These are phyloP conservation scores for Toxostoma redivivum DNA, from an alignment of 2,113 vertebrate genomes.

Conservation along the genomic window DNA sequence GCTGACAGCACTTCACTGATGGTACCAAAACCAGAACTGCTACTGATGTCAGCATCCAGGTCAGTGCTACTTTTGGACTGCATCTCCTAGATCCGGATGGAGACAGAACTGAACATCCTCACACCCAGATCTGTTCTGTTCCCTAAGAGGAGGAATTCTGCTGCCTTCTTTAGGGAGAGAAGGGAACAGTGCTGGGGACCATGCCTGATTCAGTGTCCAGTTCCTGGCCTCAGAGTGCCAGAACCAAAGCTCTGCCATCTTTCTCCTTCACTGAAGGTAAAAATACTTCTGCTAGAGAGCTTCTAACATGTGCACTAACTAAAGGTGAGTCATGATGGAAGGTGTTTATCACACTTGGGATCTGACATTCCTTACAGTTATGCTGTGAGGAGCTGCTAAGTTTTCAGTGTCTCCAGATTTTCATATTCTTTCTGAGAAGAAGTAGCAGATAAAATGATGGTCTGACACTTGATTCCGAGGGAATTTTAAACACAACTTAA, in stretches of 20 bases:
- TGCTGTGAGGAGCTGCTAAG: neutral
- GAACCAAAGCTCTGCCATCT: neutral
- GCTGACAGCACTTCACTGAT: neutral
- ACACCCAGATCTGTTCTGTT: neutral
- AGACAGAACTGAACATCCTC: neutral
- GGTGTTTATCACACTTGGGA: constrained; percentile 16
- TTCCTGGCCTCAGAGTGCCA: neutral
- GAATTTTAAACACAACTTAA: neutral
- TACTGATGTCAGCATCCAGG: neutral
- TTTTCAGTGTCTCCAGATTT: neutral
- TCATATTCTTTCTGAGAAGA: neutral
- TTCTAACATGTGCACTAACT: neutral
- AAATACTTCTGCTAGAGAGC: neutral
- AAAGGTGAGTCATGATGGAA: constrained; percentile 7
- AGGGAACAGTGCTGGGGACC: neutral
- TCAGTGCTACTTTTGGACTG: neutral
- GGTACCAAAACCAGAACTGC: neutral
- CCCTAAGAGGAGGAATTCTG: neutral
- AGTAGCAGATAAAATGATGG: neutral
- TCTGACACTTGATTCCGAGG: neutral
- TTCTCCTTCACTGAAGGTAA: neutral
- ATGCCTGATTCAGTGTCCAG: neutral
- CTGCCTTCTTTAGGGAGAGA: neutral
- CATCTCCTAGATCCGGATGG: neutral
- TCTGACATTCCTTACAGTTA: neutral